Base-by-base conservation (phyloP, 2,888 invertebrate genomes). In the Cosmia trapezina region DNA sequence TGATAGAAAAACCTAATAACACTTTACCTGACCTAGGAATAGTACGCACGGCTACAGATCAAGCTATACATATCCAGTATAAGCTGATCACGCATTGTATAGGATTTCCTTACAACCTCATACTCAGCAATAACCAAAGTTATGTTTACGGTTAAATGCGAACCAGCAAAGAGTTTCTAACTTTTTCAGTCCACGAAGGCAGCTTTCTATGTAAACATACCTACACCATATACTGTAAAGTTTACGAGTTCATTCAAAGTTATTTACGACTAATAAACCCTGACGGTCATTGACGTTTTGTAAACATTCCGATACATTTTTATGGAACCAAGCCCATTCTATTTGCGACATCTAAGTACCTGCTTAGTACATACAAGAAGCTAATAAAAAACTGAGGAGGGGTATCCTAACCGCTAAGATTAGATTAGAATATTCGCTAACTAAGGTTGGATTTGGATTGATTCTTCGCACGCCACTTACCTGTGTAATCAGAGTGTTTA, bases 271-370 rank as follows among this genome's bases (percentile, higher is more conserved):
- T 33, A 0, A n/a, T n/a, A n/a, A n/a, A n/a, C n/a, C n/a, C 8
- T 19, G 45, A 14, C 57, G 43, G 1, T 9, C 14, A 4, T 19
- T 37, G 53, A n/a, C 9, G 61, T 57, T 17, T 11, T 53, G 53
- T 43, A 43, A 49, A 80, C 33, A 75, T 6, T 47, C 8, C n/a
- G 12, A 43, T 54, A 47, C 33, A 47, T 57, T 75, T 22, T 63
- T 68, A 76, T 54, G 11, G 28, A 22, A 33, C 65, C 80, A 51
- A 65, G 74, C 80, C 75, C 65, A 37, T 43, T 43, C 19, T 22
- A 37, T 8, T 54, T 33, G n/a, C 43, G n/a, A n/a, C n/a, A n/a
- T n/a, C n/a, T n/a, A n/a, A n/a, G 4, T 19, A 7, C 4, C 4
- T 0, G 37, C 6, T 37, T 37, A 37, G 37, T 5, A 41, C 41